These are phyloP conservation scores for Syngnathus rostellatus DNA, from an alignment of 2,797 vertebrate genomes.

Conservation along the genomic window DNA sequence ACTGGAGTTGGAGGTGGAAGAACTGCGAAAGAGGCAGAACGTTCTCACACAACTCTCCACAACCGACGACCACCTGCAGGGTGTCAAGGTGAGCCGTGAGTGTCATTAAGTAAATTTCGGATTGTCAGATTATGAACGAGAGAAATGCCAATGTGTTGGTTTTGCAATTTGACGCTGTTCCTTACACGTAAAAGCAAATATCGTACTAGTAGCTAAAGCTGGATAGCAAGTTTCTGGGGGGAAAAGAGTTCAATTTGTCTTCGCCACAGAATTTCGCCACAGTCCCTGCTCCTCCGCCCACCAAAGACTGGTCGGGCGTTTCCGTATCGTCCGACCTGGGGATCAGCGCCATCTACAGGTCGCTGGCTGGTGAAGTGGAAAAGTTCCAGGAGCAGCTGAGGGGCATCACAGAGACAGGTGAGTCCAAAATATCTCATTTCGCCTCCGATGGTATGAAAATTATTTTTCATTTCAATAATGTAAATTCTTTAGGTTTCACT, in stretches of 20 bases:
- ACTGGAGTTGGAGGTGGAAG: conserved; percentile 59
- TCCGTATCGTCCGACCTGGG: conserved; percentile 53
- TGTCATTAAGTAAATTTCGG: no score
- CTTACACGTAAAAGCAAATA: neutral
- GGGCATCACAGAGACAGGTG: conserved; percentile 46
- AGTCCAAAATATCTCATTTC: no score
- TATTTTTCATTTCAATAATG: neutral
- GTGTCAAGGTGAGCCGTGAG: conserved; percentile 46
- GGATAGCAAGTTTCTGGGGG: neutral
- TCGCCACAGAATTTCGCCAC: conserved; percentile 37
- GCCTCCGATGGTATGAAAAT: no score
- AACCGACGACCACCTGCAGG: conserved; percentile 48
- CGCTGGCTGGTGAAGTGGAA: conserved; percentile 49
- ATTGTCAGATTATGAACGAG: no score
- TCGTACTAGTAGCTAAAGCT: neutral
- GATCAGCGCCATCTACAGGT: conserved; percentile 43
- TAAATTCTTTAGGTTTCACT: conserved; percentile 38
- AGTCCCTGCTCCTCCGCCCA: conserved; percentile 29
- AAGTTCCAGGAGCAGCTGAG: conserved; percentile 53
- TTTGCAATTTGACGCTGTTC: no score
- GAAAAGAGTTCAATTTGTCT: neutral
- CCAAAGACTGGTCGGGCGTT: conserved; percentile 58
- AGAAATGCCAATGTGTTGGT: no score
- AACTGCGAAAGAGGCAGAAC: conserved; percentile 43
- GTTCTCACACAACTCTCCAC: conserved; percentile 42